Evolutionary conservation across 1,140 invertebrate species (phyloP).

Genomic region (Zelostemma sp.): DNA sequence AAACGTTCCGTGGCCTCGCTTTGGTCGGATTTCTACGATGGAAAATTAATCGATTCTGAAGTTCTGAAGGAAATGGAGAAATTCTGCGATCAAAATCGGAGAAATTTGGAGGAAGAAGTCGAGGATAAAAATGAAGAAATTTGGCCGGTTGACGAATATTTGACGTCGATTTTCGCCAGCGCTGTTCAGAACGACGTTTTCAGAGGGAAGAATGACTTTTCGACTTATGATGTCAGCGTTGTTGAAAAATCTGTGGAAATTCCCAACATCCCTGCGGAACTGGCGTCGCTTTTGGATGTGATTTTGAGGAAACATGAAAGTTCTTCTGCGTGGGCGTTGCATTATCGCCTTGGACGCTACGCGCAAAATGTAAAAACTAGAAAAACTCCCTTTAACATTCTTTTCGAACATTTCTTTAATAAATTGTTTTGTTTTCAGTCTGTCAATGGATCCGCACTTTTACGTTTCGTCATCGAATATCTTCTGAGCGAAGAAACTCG

Average conservation of each 20-base stretch:
- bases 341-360: conserved; percentile 41
- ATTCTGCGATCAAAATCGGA: conserved; percentile 28
- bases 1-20: conserved; percentile 37
- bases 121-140: conserved; percentile 19
- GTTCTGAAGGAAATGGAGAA: conserved; percentile 22
- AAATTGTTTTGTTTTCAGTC: conserved; percentile 12
- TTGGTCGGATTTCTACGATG: conserved; percentile 40
- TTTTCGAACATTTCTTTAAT: too few species aligned
- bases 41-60: conserved; percentile 17
- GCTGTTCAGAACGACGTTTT: conserved; percentile 47
- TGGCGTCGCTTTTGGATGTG: conserved; percentile 50
- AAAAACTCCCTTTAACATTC: too few species aligned
- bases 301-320: conserved; percentile 22
- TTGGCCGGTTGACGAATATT: conserved; percentile 68
- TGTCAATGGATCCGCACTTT: conserved; percentile 32
- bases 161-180: conserved; percentile 51
- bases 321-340: conserved; percentile 31
- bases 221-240: conserved; percentile 10
- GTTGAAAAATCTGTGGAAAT: conserved; percentile 39
- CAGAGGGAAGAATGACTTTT: neutral
- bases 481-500: conserved; percentile 39
- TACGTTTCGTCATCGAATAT: conserved; percentile 55
- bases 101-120: conserved; percentile 13
- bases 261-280: conserved; percentile 54
- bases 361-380: conserved; percentile 10